Base-by-base conservation (phyloP, 1,140 invertebrate species). In the Palaemon carinicauda region DNA sequence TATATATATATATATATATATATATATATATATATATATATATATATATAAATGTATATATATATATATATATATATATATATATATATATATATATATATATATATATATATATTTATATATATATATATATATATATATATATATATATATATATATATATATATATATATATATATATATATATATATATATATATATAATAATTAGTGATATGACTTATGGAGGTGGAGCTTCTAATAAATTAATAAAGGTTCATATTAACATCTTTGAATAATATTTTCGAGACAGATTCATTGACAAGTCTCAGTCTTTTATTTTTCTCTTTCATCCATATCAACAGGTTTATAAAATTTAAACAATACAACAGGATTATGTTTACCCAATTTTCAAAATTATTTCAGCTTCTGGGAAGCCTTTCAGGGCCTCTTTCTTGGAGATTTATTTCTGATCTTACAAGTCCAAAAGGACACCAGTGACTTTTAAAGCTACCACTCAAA, bases 71-170 rank as follows among this genome's bases (percentile, higher is more conserved):
- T 75, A 75, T 75, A 75, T 75, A 75, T 75, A 75, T 75, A 75
- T 75, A 75, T 75, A 75, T 75, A 75, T 75, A 75, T 75, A 75
- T 75, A 75, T 75, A 75, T 75, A 75, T 75, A 75, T 41, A 75
- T 41, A 41, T 75, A 41, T 75, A 75, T 75, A 75, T 75, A 75
- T 75, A 75, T 75, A 75, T 75, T 31, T 75, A 75, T 75, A 75
- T 75, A 75, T 75, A 75, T 75, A 75, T 75, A 75, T 75, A 75
- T 75, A 75, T 75, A 75, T 75, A 75, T 75, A 75, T 75, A 75
- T 75, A 75, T 75, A 41, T 75, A 75, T 75, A 41, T 75, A 75
- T 75, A 75, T 75, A 75, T 31, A 75, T 75, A 75, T 75, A 75
- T 75, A 75, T 75, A 75, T 75, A 75, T 75, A 75, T 75, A 75